Percentiles rank a stretch among this genome's conserved stretches.
Evolutionary conservation across 2,888 invertebrate genomes (phyloP).

Genomic region (Mesochorus sp.): DNA sequence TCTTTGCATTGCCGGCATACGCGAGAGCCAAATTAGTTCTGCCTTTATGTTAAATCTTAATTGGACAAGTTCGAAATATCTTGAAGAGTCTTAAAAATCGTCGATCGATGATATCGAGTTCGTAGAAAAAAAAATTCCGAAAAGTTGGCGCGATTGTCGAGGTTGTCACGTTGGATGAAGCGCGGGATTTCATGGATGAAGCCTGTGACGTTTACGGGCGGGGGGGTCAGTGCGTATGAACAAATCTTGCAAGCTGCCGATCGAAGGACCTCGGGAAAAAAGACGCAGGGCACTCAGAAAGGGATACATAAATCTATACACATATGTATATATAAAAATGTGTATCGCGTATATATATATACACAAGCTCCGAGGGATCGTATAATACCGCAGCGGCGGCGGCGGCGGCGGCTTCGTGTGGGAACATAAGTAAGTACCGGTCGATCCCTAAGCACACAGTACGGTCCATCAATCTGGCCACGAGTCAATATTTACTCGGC

Average conservation of each 20-base stretch:
- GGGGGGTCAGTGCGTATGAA: background rate
- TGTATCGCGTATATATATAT: slow-evolving; percentile 10
- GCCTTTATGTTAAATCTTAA: no score
- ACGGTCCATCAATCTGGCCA: slow-evolving; percentile 81
- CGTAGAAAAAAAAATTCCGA: no score
- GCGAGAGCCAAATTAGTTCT: no score
- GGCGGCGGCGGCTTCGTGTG: slow-evolving; percentile 65
- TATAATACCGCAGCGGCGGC: slow-evolving; percentile 46
- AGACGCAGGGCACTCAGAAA: slow-evolving; percentile 39
- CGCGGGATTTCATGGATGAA: slow-evolving; percentile 49
- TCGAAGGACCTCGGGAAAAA: slow-evolving; percentile 41
- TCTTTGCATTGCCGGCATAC: no score
- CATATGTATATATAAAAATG: background rate
- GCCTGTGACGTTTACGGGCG: slow-evolving; percentile 25
- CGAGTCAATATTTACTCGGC: slow-evolving; percentile 81
- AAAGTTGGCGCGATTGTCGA: slow-evolving; percentile 11
- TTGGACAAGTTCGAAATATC: no score
- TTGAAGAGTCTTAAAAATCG: no score
- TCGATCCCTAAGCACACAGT: slow-evolving; percentile 73
- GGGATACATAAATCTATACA: background rate
- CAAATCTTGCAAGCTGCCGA: slow-evolving; percentile 48
- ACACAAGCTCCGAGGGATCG: slow-evolving; percentile 30
- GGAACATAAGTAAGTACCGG: slow-evolving; percentile 70
- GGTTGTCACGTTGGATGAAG: slow-evolving; percentile 58
- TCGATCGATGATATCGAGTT: no score